A percentile compares a stretch with the other conserved stretches of the same genome.
Evolutionary conservation across 2,888 invertebrate genomes (phyloP).

Genomic region (Willowsia nigromaculata): DNA sequence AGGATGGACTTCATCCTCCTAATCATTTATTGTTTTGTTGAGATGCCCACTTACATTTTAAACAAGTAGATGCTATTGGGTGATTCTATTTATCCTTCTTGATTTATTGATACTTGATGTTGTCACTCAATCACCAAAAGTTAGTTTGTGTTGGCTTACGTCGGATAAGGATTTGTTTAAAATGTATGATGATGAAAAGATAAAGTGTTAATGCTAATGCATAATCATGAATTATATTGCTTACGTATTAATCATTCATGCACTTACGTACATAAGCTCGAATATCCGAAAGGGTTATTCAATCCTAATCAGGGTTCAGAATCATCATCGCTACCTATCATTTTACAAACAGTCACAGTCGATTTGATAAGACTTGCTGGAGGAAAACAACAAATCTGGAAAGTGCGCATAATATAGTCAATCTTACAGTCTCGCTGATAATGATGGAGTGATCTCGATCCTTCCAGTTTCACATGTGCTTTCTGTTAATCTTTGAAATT

Average conservation of each 20-base stretch:
- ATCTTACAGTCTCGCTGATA: no score
- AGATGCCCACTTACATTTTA: constrained; percentile 13
- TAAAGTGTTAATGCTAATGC: background rate
- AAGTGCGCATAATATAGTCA: background rate
- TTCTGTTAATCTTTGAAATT: no score
- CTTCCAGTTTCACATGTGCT: no score
- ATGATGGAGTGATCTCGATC: background rate
- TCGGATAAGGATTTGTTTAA: background rate
- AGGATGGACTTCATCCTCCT: constrained; percentile 26
- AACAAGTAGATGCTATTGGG: background rate
- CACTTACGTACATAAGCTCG: no score
- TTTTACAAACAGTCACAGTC: background rate
- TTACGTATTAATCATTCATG: no score
- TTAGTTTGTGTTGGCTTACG: background rate
- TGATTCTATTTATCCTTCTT: constrained; percentile 45
- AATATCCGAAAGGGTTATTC: background rate
- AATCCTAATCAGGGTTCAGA: background rate
- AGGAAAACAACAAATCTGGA: background rate
- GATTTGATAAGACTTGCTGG: background rate
- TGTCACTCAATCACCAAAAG: constrained; percentile 7
- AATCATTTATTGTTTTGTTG: background rate
- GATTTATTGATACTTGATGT: constrained; percentile 46
- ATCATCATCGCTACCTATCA: background rate
- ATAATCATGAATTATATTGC: background rate
- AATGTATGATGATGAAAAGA: background rate